These are phyloP conservation scores for Muscicapa adusta DNA, from an alignment of 2,113 vertebrate species.

Conservation along the genomic window DNA sequence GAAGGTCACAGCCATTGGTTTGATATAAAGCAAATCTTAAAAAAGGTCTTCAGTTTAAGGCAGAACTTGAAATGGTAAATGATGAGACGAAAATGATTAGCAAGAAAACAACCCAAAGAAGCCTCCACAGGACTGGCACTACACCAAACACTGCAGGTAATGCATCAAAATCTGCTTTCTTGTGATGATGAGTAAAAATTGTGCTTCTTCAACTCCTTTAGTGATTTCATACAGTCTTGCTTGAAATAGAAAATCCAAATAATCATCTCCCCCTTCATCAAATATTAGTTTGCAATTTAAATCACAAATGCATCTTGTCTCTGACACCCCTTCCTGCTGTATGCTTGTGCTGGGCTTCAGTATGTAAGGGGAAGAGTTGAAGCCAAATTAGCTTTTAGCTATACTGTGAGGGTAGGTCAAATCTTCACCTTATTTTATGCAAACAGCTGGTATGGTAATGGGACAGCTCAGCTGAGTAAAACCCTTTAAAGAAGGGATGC, in stretches of 20 bases:
- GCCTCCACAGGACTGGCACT: not conserved
- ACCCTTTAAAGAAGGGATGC: not conserved
- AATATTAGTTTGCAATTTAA: not conserved
- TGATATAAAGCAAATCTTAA: not conserved
- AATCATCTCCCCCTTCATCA: not conserved
- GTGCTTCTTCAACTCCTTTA: not conserved
- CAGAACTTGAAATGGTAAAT: not conserved
- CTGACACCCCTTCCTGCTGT: not conserved
- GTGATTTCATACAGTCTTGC: not conserved
- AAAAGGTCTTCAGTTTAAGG: not conserved
- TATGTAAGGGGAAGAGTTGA: not conserved
- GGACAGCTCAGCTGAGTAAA: not conserved
- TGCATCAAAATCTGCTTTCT: not conserved
- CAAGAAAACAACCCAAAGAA: not conserved
- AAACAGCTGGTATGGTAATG: not conserved
- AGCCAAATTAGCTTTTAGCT: not conserved
- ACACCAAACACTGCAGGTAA: not conserved
- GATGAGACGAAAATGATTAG: not conserved
- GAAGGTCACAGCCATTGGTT: not conserved
- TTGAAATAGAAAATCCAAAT: not conserved
- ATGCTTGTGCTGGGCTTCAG: not conserved
- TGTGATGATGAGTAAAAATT: not conserved
- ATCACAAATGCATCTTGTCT: not conserved
- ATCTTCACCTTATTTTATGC: not conserved
- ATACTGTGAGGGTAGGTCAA: not conserved